These are phyloP conservation scores for Heterohyrax brucei DNA, from an alignment of 2,797 vertebrate genomes.

Conservation along the genomic window DNA sequence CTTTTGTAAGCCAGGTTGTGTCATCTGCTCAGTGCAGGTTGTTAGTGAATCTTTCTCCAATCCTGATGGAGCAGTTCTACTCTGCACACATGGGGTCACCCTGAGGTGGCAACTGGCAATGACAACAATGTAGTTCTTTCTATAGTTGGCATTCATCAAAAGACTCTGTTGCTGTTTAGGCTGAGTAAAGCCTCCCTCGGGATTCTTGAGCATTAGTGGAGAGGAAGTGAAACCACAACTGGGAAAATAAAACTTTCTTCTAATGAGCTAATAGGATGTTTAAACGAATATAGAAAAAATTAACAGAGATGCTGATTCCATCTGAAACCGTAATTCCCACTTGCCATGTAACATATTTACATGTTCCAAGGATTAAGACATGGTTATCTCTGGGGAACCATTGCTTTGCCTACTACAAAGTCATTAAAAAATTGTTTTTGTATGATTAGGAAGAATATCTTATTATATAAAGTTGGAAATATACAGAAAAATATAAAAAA, in stretches of 20 bases:
- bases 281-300: no score
- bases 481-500: background rate
- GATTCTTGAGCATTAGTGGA: background rate
- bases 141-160: conserved; percentile 17
- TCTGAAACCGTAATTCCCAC: background rate
- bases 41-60: background rate
- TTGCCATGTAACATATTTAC: background rate
- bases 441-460: background rate
- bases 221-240: background rate
- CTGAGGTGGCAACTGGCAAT: background rate
- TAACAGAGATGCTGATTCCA: background rate
- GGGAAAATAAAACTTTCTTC: background rate
- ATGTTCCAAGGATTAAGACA: background rate
- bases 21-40: background rate
- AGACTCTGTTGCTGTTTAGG: background rate
- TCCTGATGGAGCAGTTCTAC: background rate
- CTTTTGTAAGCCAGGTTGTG: background rate
- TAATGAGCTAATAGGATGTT: no score
- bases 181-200: background rate
- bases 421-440: background rate
- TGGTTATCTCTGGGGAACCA: background rate
- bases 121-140: background rate
- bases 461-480: background rate
- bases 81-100: background rate
- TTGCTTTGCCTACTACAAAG: background rate